Evolutionary conservation across 2,113 vertebrate species (phyloP).

Genomic region (Alethe castanea): DNA sequence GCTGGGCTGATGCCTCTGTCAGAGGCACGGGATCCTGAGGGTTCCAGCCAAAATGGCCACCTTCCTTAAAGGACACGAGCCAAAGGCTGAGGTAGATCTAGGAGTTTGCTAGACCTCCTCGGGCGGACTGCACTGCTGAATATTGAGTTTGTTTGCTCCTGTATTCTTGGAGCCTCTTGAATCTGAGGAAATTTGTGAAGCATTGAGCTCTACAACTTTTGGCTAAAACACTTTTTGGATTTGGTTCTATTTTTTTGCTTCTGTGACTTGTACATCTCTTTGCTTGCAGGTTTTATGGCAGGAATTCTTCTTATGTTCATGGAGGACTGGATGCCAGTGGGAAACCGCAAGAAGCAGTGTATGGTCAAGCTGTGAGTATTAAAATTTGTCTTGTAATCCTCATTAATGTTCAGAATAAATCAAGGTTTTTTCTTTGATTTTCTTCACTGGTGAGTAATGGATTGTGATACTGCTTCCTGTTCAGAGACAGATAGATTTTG

Average conservation of each 20-base stretch:
- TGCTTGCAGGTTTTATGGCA: conserved; percentile 90
- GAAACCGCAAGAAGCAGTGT: conserved; percentile 94
- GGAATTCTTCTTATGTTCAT: conserved; percentile 97
- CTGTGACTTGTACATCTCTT: not conserved
- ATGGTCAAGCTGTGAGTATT: conserved; percentile 92
- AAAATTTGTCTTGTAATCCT: not conserved
- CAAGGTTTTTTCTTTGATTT: not conserved
- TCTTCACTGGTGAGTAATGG: not conserved
- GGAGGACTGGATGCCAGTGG: conserved; percentile 92
- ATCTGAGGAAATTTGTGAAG: not conserved
- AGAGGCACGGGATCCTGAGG: not conserved
- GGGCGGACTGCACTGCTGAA: not conserved
- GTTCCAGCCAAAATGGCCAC: not conserved
- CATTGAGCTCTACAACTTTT: not conserved
- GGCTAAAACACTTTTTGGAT: not conserved
- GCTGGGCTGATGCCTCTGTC: not conserved
- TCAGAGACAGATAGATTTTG: not conserved
- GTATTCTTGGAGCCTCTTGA: not conserved
- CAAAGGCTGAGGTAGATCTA: not conserved
- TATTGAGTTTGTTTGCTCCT: not conserved
- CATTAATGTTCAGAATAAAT: not conserved
- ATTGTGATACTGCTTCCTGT: not conserved
- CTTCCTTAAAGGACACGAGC: not conserved
- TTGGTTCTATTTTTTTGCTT: not conserved
- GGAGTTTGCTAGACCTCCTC: accelerated